Percentiles rank a stretch among this genome's conserved stretches.
Evolutionary conservation across 2,888 invertebrate genomes (phyloP).

Genomic region (Tetragonula carbonaria): DNA sequence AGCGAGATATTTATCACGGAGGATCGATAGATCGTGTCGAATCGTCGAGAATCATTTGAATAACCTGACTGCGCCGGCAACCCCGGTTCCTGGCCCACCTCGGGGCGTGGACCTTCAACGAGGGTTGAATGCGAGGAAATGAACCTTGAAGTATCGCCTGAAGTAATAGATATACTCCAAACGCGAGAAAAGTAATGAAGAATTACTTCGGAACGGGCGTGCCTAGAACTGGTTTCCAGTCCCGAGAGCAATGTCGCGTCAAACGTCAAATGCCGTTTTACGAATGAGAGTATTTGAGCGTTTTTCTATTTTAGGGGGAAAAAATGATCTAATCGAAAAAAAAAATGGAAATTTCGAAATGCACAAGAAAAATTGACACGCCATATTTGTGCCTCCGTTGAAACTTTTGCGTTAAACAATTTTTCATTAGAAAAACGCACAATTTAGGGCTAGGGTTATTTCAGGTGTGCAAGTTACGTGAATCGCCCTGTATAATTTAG

Average conservation of each 20-base stretch:
- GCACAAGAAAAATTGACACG: too few relatives aligned
- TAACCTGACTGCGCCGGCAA: constrained; percentile 3
- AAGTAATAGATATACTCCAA: constrained; percentile 54
- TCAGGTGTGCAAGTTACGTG: too few relatives aligned
- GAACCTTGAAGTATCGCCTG: constrained; percentile 69
- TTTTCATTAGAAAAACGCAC: too few relatives aligned
- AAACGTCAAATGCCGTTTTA: constrained; percentile 49
- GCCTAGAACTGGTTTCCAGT: constrained; percentile 75
- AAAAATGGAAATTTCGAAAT: too few relatives aligned
- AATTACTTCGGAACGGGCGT: constrained; percentile 69
- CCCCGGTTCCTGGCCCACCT: constrained; percentile 27
- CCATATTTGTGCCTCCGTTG: too few relatives aligned
- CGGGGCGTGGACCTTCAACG: constrained; percentile 57
- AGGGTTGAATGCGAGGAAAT: constrained; percentile 68
- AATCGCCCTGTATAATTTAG: too few relatives aligned
- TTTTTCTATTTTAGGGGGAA: background rate
- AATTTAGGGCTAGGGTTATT: too few relatives aligned
- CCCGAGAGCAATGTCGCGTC: constrained; percentile 55
- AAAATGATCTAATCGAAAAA: too few relatives aligned
- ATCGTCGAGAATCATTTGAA: constrained; percentile 39
- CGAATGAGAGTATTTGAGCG: constrained; percentile 52
- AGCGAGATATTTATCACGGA: constrained; percentile 13
- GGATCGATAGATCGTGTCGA: constrained; percentile 9
- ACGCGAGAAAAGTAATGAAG: constrained; percentile 66
- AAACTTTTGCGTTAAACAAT: too few relatives aligned